phyloP scores from a whole-genome alignment of 2,113 vertebrate genomes.

The Atherinomorus stipes region DNA sequence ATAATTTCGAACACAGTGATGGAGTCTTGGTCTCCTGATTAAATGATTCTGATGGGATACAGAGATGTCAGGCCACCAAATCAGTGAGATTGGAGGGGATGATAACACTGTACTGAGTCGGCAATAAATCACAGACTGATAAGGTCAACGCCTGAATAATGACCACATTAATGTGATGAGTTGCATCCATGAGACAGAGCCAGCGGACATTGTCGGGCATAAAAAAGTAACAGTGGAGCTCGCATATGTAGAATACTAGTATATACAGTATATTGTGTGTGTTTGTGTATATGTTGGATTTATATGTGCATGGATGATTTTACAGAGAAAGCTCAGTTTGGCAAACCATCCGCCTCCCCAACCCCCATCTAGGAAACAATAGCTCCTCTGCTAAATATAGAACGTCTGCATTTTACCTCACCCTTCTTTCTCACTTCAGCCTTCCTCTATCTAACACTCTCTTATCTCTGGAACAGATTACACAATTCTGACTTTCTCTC shows the following conservation, averaged over 20 bases:
- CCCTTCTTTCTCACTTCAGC: conserved; percentile 41
- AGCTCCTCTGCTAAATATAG: conserved; percentile 75
- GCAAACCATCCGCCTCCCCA: conserved; percentile 28
- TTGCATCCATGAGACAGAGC: conserved; percentile 36
- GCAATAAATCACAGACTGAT: conserved; percentile 69
- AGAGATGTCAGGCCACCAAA: conserved; percentile 39
- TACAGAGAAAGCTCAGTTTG: conserved; percentile 41
- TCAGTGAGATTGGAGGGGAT: conserved; percentile 29
- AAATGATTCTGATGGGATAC: conserved; percentile 39
- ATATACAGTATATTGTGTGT: conserved; percentile 4
- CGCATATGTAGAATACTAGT: not conserved
- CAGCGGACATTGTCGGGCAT: conserved; percentile 16
- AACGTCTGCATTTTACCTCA: conserved; percentile 58
- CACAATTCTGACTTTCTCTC: conserved; percentile 8
- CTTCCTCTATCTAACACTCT: conserved; percentile 20
- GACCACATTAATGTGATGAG: conserved; percentile 64
- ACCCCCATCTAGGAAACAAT: conserved; percentile 62
- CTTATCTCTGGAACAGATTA: conserved; percentile 28
- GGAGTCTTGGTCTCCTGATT: conserved; percentile 31
- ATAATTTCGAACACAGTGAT: too few relatives aligned
- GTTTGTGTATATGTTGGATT: conserved; percentile 8
- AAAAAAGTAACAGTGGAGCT: conserved; percentile 12
- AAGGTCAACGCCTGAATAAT: conserved; percentile 75
- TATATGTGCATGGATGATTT: conserved; percentile 32
- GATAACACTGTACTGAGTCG: conserved; percentile 49